Evolutionary conservation across 2,888 invertebrate genomes (phyloP), one percentile per base, ranked within the genome.

Genomic region (Acanthosepion pharaonis): DNA sequence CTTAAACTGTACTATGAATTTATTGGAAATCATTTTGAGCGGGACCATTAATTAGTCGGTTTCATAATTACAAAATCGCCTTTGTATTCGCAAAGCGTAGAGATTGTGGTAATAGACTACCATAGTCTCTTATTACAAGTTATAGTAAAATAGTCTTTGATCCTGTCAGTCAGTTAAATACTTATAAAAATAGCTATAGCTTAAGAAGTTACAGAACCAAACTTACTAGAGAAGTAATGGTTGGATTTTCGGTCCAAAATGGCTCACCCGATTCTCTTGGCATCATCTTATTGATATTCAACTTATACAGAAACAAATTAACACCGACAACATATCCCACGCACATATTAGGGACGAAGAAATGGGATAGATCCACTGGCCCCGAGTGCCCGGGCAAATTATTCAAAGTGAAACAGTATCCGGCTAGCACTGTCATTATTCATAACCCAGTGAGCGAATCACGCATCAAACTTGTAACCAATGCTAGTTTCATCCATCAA

Each of bases 401-500:
- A 78, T n/a, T 78, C n/a, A 78, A 78, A 78, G 11, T 33, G 78
- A 33, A 78, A 78, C n/a, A 33, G 78, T 23, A 78, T 78, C 9
- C 33, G 78, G 33, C 78, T 78, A 15, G 11, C n/a, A 78, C 78
- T 78, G 78, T 78, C 78, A 78, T 78, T 78, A 78, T 78, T 78
- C 78, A 78, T 78, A 78, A 33, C 78, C 78, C n/a, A 78, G n/a
- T 11, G 78, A 78, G 18, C 78, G 78, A 78, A 78, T 78, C 78
- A 78, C 78, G 78, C 78, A 78, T 78, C 33, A 33, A 78, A 78
- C n/a, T 78, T n/a, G 78, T 78, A 78, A 78, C 78, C n/a, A 78
- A 78, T 78, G 78, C 78, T n/a, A 78, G n/a, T 78, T 78, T 33
- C n/a, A n/a, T 78, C 78, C n/a, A 78, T 78, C n/a, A 78, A 78